These are phyloP conservation scores for Muntiacus reevesi DNA, from an alignment of 2,113 vertebrate species.

Conservation along the genomic window DNA sequence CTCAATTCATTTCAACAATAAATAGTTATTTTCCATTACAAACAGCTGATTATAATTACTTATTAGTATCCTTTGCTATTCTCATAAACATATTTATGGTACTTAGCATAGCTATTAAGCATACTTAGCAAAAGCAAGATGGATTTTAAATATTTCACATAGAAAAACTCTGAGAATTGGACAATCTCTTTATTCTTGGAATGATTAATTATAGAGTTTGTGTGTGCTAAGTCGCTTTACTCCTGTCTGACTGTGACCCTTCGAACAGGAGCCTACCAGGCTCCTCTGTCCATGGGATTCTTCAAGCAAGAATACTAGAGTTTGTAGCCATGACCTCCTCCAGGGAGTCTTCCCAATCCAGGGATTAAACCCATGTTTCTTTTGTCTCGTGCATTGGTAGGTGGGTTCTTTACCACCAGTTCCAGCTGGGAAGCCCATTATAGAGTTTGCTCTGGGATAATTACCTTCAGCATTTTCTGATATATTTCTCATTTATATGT, in stretches of 20 bases:
- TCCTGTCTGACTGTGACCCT: not conserved
- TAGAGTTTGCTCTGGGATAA: not conserved
- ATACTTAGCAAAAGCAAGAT: not conserved
- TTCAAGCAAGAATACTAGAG: not conserved
- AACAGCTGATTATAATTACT: slow-evolving; percentile 18
- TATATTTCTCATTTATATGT: not conserved
- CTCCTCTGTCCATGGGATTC: not conserved
- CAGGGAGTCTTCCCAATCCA: not conserved
- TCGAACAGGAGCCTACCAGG: not conserved
- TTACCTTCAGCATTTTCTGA: not conserved
- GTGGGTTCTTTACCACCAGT: not conserved
- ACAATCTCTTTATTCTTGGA: not conserved
- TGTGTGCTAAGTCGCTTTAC: not conserved
- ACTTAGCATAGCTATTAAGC: not conserved
- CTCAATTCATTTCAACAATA: slow-evolving; percentile 32
- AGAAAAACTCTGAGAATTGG: not conserved
- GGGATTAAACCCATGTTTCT: not conserved
- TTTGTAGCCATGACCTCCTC: not conserved
- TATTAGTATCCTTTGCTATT: slow-evolving; percentile 35
- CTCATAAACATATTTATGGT: slow-evolving; percentile 4
- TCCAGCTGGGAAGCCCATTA: not conserved
- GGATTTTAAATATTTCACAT: not conserved
- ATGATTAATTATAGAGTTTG: not conserved
- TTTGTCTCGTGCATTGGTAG: not conserved
- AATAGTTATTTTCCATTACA: not conserved